These are phyloP conservation scores for Drosophila burlai DNA, from an alignment of 1,140 invertebrate species.

Conservation along the genomic window DNA sequence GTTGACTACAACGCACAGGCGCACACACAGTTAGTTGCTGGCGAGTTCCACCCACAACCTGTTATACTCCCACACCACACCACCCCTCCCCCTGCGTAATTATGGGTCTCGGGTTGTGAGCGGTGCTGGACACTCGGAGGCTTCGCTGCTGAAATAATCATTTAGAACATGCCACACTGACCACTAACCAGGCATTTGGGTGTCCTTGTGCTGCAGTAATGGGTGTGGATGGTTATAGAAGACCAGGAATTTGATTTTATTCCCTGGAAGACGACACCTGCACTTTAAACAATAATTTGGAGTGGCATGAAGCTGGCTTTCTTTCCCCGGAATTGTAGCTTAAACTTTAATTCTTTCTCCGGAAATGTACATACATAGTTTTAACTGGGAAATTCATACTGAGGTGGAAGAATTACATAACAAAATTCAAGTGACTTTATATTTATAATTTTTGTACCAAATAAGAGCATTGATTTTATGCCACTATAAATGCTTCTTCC, in stretches of 20 bases:
- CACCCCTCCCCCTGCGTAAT: constrained; percentile 35
- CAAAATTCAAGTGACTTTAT: too few species aligned
- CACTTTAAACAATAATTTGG: not conserved
- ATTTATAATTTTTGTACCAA: not conserved
- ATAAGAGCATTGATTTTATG: not conserved
- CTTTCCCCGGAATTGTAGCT: not conserved
- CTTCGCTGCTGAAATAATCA: constrained; percentile 40
- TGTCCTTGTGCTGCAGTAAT: constrained; percentile 8
- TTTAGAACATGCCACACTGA: constrained; percentile 35
- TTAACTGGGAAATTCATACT: not conserved
- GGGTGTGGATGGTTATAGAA: not conserved
- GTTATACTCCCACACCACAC: constrained; percentile 19
- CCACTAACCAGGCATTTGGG: constrained; percentile 10
- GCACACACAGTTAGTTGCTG: not conserved
- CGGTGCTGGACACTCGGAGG: constrained; percentile 21
- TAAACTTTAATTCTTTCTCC: too few species aligned
- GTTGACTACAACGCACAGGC: constrained; percentile 31
- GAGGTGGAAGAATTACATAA: too few species aligned
- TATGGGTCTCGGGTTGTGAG: constrained; percentile 31
- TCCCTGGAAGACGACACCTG: not conserved
- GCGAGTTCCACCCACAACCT: constrained; percentile 12
- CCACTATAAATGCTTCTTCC: not conserved
- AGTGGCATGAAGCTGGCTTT: not conserved
- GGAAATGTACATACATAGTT: not conserved
- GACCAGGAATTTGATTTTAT: constrained; percentile 25